phyloP scores from a whole-genome alignment of 2,113 vertebrate genomes.

The Alouatta palliata region DNA sequence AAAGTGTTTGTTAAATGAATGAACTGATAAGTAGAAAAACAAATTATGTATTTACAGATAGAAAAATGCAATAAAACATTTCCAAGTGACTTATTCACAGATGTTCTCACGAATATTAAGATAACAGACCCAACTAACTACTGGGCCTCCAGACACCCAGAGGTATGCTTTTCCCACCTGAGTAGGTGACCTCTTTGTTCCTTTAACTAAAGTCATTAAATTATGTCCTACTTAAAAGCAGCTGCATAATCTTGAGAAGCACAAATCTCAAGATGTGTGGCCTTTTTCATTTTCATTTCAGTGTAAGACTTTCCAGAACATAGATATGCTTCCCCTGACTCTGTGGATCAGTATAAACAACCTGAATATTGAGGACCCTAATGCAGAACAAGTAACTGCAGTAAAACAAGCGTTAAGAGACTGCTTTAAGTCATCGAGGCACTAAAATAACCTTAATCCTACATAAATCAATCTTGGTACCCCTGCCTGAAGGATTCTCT shows the following conservation, averaged over 20 bases:
- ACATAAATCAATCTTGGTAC: constrained; percentile 39
- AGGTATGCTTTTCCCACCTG: neutral
- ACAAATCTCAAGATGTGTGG: neutral
- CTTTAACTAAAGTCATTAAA: neutral
- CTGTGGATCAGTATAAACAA: neutral
- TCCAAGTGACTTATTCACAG: neutral
- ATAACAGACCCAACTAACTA: neutral
- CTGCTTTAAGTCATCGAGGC: neutral
- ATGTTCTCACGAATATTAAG: neutral
- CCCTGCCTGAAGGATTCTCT: constrained; percentile 44
- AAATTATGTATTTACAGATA: neutral
- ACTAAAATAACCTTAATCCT: constrained; percentile 34
- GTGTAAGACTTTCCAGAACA: constrained; percentile 18
- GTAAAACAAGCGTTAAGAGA: constrained; percentile 2
- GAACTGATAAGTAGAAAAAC: neutral
- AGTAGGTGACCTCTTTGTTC: neutral
- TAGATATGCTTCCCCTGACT: neutral
- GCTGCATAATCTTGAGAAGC: neutral
- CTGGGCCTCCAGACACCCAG: neutral
- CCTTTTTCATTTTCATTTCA: constrained; percentile 7
- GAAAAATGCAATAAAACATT: neutral
- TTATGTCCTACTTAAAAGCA: neutral
- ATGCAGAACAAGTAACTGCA: neutral
- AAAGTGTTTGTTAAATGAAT: constrained; percentile 5
- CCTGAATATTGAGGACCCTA: neutral